Percentiles rank a stretch among this genome's conserved stretches.
phyloP scores from a whole-genome alignment of 35 echinoderm and acorn worm species.

The Holothuria glaberrima region DNA sequence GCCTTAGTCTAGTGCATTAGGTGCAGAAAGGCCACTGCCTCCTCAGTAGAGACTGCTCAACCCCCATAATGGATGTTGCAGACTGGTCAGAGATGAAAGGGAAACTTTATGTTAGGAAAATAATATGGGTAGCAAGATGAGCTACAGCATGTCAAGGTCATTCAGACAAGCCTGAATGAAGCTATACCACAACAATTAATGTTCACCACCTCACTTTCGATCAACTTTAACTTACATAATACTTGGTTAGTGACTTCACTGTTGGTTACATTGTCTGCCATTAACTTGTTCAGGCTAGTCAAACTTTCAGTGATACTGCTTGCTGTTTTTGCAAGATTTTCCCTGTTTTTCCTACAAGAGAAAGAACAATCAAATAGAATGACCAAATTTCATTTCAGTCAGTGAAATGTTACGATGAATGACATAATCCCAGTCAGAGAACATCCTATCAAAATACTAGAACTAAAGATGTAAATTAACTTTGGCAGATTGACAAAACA shows the following conservation, averaged over 20 bases:
- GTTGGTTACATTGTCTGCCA: constrained; percentile 83
- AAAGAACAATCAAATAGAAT: constrained; percentile 9
- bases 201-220: no score
- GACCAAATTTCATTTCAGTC: no score
- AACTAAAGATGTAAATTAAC: not conserved
- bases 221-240: constrained; percentile 68
- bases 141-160: no score
- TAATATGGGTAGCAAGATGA: no score
- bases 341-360: constrained; percentile 80
- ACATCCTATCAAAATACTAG: not conserved
- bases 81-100: not conserved
- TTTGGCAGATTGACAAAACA: not conserved
- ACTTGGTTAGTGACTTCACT: constrained; percentile 83
- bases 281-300: constrained; percentile 85
- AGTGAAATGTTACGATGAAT: no score
- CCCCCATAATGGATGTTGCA: no score
- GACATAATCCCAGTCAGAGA: no score
- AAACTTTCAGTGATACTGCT: constrained; percentile 94
- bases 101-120: not conserved
- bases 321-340: constrained; percentile 96
- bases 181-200: no score
- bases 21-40: no score
- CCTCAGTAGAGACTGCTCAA: no score
- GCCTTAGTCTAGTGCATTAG: no score
- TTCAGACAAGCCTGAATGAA: no score